Evolutionary conservation across 2,113 vertebrate species (phyloP).

Genomic region (Abramis brama): DNA sequence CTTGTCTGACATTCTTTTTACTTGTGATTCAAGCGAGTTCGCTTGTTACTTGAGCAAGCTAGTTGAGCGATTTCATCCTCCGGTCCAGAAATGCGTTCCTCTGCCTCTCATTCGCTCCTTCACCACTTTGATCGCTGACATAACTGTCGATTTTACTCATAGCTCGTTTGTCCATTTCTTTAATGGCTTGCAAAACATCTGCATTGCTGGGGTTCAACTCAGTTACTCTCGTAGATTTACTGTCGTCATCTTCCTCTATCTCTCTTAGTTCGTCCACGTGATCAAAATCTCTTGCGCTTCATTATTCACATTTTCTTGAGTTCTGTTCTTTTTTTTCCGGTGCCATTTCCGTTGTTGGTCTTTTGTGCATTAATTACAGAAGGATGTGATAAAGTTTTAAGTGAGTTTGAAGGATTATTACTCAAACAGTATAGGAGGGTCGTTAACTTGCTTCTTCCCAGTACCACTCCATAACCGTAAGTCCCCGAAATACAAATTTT

Average conservation of each 20-base stretch:
- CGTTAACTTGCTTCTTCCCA: no score
- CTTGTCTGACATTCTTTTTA: not conserved
- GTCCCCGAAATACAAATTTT: no score
- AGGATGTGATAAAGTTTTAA: no score
- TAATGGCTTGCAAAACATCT: conserved; percentile 5
- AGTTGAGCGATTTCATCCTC: not conserved
- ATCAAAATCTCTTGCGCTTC: not conserved
- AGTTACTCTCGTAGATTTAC: not conserved
- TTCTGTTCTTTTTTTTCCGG: not conserved
- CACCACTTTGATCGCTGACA: not conserved
- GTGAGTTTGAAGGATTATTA: no score
- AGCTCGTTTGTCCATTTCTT: conserved; percentile 4
- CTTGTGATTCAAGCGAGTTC: not conserved
- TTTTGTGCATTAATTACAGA: no score
- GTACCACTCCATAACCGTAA: no score
- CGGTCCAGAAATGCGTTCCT: not conserved
- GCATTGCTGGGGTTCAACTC: not conserved
- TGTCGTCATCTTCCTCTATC: not conserved
- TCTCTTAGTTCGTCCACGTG: not conserved
- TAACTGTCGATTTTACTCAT: not conserved
- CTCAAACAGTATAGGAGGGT: no score
- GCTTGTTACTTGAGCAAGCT: no score
- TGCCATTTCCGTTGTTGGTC: no score
- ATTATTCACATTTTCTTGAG: no score
- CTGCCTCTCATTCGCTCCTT: not conserved